phyloP scores from a whole-genome alignment of 1,140 invertebrate genomes.

The Eciton burchellii region DNA sequence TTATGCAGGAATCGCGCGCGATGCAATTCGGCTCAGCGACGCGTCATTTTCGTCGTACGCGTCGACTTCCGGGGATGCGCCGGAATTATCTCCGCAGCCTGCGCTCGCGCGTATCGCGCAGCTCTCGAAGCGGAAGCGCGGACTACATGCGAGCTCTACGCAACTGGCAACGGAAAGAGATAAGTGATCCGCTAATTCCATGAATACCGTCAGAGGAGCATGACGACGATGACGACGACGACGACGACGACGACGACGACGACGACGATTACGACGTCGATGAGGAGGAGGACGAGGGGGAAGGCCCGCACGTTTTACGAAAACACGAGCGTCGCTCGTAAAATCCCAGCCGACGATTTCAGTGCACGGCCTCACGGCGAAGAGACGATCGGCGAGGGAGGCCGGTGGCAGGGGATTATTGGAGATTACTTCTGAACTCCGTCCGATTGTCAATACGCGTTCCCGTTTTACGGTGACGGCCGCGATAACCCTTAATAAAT shows the following conservation, averaged over 20 bases:
- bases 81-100: conserved; percentile 28
- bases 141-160: background rate
- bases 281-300: background rate
- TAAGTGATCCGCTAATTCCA: conserved; percentile 46
- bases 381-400: conserved; percentile 19
- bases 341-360: conserved; percentile 60
- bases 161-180: conserved; percentile 18
- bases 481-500: conserved; percentile 78
- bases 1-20: conserved; percentile 2
- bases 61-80: conserved; percentile 23
- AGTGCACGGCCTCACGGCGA: background rate
- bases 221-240: too few species aligned
- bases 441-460: conserved; percentile 77
- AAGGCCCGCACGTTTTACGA: conserved; percentile 27
- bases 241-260: too few species aligned
- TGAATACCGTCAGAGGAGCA: background rate
- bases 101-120: conserved; percentile 1
- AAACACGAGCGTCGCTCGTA: conserved; percentile 47
- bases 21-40: background rate
- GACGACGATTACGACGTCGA: too few species aligned
- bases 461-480: conserved; percentile 73
- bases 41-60: background rate
- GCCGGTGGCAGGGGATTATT: conserved; percentile 69
- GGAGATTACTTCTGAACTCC: conserved; percentile 76
- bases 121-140: background rate